Evolutionary conservation across 2,888 invertebrate genomes (phyloP), one percentile per base, ranked within the genome.

Genomic region (Antheraea yamamai): DNA sequence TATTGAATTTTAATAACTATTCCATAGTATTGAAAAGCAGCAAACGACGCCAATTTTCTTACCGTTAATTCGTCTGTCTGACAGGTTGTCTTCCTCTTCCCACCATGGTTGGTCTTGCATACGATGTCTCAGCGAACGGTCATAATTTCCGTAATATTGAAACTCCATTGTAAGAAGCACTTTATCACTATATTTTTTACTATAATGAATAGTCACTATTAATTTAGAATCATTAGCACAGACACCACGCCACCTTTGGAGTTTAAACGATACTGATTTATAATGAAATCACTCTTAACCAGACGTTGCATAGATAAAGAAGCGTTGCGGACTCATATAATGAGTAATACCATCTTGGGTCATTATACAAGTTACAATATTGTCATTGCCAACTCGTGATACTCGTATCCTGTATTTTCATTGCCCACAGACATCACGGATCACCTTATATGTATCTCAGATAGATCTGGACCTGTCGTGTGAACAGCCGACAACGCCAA

Each of bases 71-170:
- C 88, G 89, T 78, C 94, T 87, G 84, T 94, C 93, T 20, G 93
- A 92, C 23, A 94, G 88, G 3, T 88, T 94, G 78, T 94, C 94
- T 76, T 94, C 94, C 80, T 95, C 94, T 61, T 95, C 94, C 94
- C 94, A 94, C 88, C 92, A 90, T 1, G 94, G 94, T 76, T 90
- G 90, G 30, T 94, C 94, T 64, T 88, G 87, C 68, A 88, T 82
- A 78, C 91, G 84, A 66, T 91, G 88, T 73, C 84, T 83, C 73
- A 88, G 84, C 68, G 86, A 83, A 18, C 91, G 88, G 51, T 93
- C 92, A 78, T 89, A 92, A 80, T 91, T 91, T 52, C 92, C 92
- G 80, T 92, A 93, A 82, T 92, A 93, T 84, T 95, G 94, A 78
- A 93, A 95, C 86, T 95, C 94, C 94, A 95, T 94, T 23, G 64